Base-by-base conservation (phyloP, 2,888 invertebrate genomes). In the Caradrina clavipalpis region DNA sequence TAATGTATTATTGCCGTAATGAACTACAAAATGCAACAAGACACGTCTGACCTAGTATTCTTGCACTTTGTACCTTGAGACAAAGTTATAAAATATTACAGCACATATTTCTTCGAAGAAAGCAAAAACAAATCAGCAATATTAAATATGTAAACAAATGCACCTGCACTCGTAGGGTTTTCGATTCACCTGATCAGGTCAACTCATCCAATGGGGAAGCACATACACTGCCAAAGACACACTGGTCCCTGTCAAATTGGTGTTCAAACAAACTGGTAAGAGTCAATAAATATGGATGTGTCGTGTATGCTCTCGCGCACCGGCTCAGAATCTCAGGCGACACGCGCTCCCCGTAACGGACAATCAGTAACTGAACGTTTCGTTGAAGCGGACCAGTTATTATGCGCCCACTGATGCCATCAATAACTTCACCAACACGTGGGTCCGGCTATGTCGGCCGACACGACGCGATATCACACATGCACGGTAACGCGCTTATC, bases 321-420 rank as follows among this genome's bases (percentile, higher is more conserved):
- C 88, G 90, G 89, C 86, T 86, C 86, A 73, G 82, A 76, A 78
- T 84, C 78, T 81, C 82, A 81, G 85, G 87, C 91, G 93, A 93
- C 95, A 93, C 89, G 93, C 95, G 93, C 88, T 89, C 92, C 82
- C 87, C 90, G 88, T 90, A 90, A 87, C 94, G 90, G 87, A 87
- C 94, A 92, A 93, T 94, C 92, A 91, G 92, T 89, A 88, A 96
- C 96, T 95, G 95, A 95, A 90, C 92, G 93, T 89, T 89, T 85
- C 82, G 87, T 87, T 82, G 88, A 80, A 89, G 78, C 92, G 93
- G 89, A 92, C 92, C 94, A 94, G 95, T 95, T 95, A 95, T 95
- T 93, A 95, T 95, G 95, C 95, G 94, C 93, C 94, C 94, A 94
- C 94, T 88, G 92, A 89, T 89, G 90, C 91, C 93, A 90, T 93